Evolutionary conservation across 2,797 vertebrate species (phyloP), one percentile per base, ranked within the genome.

Genomic region (Intellagama lesueurii): DNA sequence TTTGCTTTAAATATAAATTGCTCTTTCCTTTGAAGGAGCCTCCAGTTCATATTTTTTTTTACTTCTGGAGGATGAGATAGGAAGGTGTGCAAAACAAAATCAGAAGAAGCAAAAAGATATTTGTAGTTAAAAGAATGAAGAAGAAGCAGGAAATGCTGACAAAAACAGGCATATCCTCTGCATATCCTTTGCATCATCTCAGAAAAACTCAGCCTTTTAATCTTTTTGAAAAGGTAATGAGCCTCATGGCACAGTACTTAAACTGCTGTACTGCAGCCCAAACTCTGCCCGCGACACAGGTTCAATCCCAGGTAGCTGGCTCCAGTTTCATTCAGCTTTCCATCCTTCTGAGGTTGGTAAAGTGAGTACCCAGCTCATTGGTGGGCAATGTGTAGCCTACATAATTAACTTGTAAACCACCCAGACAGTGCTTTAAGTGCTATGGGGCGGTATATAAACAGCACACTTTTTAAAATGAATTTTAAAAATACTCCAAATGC

Each of bases 71-170:
- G 40, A 70, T 40, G 32, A 78, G 26, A 32, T 16, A 11, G 64
- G 40, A 40, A 56, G 73, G 60, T n/a, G n/a, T 32, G 60, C 83
- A 84, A 94, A 91, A 92, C 14, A 19, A 30, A 88, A 87, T 82
- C 3, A 47, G 24, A 1, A 0, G 75, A 85, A 75, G 52, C 91
- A 44, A 88, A 87, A 16, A 60, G 2, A 19, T 35, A 44, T 7
- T 7, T 30, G n/a, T 64, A 80, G 49, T 47, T 75, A 1, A 72
- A 4, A 78, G 72, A 89, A 85, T n/a, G 22, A 80, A 85, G 30
- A 66, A 32, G 11, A 11, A 44, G 64, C 17, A 7, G 35, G 28
- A 77, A 44, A 16, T 2, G 7, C 0, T 16, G 40, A 40, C 40
- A 40, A 40, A 40, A 40, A 40, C 40, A 40, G 40, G 40, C 40